Evolutionary conservation across 2,113 vertebrate species (phyloP).

Genomic region (human (Homo sapiens)): GRCh38 chr11:101904001-101904500

Average conservation of each 20-base stretch:
- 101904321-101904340: background rate
- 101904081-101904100: background rate
- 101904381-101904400: constrained; percentile 14
- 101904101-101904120: background rate
- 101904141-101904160: background rate
- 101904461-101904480: constrained; percentile 1
- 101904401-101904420: constrained; percentile 47
- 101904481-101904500: constrained; percentile 44
- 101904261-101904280: background rate
- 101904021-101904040: background rate
- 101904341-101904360: background rate
- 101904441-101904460: constrained; percentile 18
- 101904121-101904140: background rate
- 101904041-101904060: background rate
- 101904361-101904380: background rate
- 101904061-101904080: background rate
- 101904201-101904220: background rate
- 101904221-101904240: background rate
- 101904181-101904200: background rate
- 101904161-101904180: background rate
- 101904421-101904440: constrained; percentile 15
- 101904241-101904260: background rate
- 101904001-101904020: background rate
- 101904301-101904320: constrained; percentile 1
- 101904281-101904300: background rate